These are phyloP conservation scores for Cephalophus harveyi DNA, from an alignment of 2,113 vertebrate genomes.

Conservation along the genomic window DNA sequence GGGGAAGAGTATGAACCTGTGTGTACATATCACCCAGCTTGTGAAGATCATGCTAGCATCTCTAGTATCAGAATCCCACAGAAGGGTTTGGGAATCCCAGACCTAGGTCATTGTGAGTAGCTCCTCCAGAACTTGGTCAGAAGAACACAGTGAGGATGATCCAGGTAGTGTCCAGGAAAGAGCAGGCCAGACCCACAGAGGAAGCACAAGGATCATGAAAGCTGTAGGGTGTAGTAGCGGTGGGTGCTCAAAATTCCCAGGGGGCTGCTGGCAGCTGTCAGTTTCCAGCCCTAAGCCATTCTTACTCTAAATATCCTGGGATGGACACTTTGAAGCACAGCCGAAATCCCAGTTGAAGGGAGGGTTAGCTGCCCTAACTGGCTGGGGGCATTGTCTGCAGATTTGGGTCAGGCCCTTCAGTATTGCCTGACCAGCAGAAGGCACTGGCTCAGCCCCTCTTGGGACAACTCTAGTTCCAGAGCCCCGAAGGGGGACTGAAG, in stretches of 20 bases:
- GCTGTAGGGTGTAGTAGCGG: neutral
- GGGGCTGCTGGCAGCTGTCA: neutral
- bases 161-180: neutral
- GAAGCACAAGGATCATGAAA: neutral
- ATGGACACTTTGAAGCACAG: neutral
- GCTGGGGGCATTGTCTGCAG: neutral
- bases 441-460: neutral
- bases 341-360: neutral
- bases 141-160: neutral
- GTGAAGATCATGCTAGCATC: neutral
- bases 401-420: neutral
- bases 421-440: neutral
- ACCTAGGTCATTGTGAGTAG: neutral
- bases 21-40: neutral
- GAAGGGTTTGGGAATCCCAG: neutral
- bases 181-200: neutral
- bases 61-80: neutral
- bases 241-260: neutral
- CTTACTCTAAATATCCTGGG: neutral
- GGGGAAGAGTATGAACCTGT: neutral
- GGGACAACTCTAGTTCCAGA: neutral
- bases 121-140: neutral
- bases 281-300: neutral
- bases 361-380: neutral
- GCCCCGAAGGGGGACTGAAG: neutral